phyloP scores from a whole-genome alignment of 2,888 invertebrate species.

The Pseudanteris insignis region DNA sequence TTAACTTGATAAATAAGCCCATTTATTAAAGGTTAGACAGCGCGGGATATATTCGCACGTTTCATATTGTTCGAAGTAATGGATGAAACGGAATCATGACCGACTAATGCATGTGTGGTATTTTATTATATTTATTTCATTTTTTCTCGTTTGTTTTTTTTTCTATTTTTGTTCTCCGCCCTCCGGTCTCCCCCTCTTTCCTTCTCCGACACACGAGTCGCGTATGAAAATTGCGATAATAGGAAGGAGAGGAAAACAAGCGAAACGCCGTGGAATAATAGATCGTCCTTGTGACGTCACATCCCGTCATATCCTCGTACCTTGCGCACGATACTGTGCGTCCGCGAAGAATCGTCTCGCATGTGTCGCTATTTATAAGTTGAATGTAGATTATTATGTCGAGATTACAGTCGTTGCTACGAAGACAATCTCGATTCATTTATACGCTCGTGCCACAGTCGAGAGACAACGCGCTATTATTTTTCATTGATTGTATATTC shows the following conservation, averaged over 20 bases:
- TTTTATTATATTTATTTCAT: conserved; percentile 1
- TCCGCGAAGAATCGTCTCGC: conserved; percentile 27
- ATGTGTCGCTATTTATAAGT: conserved; percentile 34
- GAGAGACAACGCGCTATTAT: conserved; percentile 33
- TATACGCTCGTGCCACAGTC: conserved; percentile 26
- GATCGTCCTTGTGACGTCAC: conserved; percentile 58
- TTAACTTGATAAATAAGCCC: conserved; percentile 41
- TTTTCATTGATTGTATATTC: conserved; percentile 38
- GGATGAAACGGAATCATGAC: conserved; percentile 38
- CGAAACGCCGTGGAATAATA: conserved; percentile 47
- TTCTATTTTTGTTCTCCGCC: too few relatives aligned
- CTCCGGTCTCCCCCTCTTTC: too few relatives aligned
- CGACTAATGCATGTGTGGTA: conserved; percentile 35
- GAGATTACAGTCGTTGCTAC: conserved; percentile 39
- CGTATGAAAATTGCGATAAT: conserved; percentile 34
- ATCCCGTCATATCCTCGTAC: conserved; percentile 54
- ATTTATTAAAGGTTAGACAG: conserved; percentile 42
- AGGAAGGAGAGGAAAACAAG: conserved; percentile 43
- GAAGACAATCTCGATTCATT: conserved; percentile 34
- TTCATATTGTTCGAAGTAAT: conserved; percentile 37
- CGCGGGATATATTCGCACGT: conserved; percentile 31
- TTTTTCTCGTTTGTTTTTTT: conserved; percentile 18
- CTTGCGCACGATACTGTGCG: conserved; percentile 35
- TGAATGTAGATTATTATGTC: conserved; percentile 41
- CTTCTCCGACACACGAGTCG: conserved; percentile 28